Evolutionary conservation across 2,113 vertebrate genomes (phyloP), one percentile per base, ranked within the genome.

Genomic region (Osmerus mordax): DNA sequence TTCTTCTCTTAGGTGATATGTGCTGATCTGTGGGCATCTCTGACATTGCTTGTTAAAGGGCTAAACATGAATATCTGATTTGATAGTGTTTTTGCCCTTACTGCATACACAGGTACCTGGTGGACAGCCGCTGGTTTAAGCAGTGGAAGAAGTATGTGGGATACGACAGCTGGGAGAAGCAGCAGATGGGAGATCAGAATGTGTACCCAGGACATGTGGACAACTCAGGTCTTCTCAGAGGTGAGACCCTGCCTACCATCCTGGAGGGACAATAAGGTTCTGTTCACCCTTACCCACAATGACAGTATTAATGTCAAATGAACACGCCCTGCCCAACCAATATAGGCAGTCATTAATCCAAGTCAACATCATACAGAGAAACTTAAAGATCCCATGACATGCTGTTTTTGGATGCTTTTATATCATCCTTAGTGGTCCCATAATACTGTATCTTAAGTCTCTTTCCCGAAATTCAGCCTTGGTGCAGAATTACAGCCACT

Each of bases 91-190:
- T 25, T 8, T 51, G 70, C 6, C 28, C 21, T 63, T 52, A n/a
- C 47, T 51, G 68, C 59, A 54, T 75, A 25, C 87, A 23, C 87
- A 99, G 97, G 97, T 99, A 96, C 86, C 90, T 99, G 65, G 96
- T 98, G 72, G 97, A 99, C 91, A 98, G 96, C 91, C 96, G 92
- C 84, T 99, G 97, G 97, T 99, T 99, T 90, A 99, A 99, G 91
- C 96, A 98, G 91, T 99, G 97, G 97, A 99, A 98, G 86, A 99
- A 99, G 90, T 98, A 98, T 94, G 97, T 99, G 92, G 97, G 97
- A 63, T 99, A 94, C 93, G 97, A 99, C 90, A 98, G 95, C 81
- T 99, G 97, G 97, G 97, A 99, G 90, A 98, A 98, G 88, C 98
- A 98, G 81, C 97, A 99, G 89, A 97, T 97, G 96, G 97, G 96